Percentiles rank a stretch among this genome's conserved stretches.
These are phyloP conservation scores for Danaus chrysippus DNA, from an alignment of 2,888 invertebrate species.

Conservation along the genomic window DNA sequence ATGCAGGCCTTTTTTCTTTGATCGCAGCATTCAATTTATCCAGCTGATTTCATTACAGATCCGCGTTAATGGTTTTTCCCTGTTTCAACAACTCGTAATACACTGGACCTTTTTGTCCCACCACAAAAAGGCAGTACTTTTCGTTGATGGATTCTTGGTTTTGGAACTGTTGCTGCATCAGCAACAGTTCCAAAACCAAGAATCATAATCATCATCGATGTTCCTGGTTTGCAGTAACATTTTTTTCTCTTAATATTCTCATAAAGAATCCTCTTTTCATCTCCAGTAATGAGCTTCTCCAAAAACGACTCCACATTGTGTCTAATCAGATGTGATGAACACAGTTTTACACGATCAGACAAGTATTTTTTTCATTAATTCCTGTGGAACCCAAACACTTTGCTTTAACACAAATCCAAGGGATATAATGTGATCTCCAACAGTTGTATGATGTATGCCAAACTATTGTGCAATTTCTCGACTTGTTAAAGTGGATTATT, in stretches of 20 bases:
- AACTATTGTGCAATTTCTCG: neutral
- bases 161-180: neutral
- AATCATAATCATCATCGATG: too few relatives aligned
- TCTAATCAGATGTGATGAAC: neutral
- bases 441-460: neutral
- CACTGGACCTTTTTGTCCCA: neutral
- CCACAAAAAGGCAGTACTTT: neutral
- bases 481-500: neutral
- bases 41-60: conserved; percentile 5
- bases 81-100: neutral
- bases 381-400: neutral
- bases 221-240: neutral
- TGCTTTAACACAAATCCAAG: conserved; percentile 6
- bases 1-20: conserved; percentile 7
- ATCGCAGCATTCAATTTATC: conserved; percentile 27
- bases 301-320: neutral
- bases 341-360: neutral
- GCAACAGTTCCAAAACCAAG: too few relatives aligned
- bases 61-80: neutral
- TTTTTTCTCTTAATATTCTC: neutral
- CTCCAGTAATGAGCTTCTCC: neutral
- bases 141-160: neutral
- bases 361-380: neutral
- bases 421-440: conserved; percentile 1
- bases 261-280: neutral